A percentile compares a stretch with the other conserved stretches of the same genome.
Evolutionary conservation across 2,888 invertebrate genomes (phyloP).

Genomic region (Volucella inflata): DNA sequence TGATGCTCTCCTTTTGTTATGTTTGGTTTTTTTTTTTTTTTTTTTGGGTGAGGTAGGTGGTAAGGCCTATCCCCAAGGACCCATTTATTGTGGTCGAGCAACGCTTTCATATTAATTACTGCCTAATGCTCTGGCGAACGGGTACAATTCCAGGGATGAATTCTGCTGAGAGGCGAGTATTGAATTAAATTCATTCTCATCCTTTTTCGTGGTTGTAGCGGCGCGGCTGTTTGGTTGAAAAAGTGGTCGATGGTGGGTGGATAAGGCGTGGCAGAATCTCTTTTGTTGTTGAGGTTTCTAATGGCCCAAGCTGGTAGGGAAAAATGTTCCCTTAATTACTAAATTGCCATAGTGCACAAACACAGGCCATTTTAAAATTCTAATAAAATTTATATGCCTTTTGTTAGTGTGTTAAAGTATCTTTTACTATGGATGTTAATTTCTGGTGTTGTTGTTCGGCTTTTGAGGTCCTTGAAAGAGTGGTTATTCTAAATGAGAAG

Average conservation of each 20-base stretch:
- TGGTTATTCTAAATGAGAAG: background rate
- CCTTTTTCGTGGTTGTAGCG: background rate
- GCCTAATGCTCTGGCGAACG: conserved; percentile 66
- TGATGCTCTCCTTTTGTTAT: background rate
- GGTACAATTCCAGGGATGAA: conserved; percentile 39
- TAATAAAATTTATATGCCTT: conserved; percentile 55
- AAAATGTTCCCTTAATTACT: conserved; percentile 69
- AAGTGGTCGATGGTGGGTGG: background rate
- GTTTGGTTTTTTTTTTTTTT: background rate
- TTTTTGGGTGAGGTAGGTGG: conserved; percentile 5
- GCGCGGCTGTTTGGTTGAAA: too few species aligned
- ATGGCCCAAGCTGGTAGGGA: conserved; percentile 46
- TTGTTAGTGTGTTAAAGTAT: conserved; percentile 20
- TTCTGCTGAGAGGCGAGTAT: conserved; percentile 51
- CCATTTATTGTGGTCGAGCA: conserved; percentile 72
- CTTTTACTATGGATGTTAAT: conserved; percentile 14
- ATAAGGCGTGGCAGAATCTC: conserved; percentile 12
- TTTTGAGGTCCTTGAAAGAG: background rate
- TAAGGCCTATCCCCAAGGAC: conserved; percentile 60
- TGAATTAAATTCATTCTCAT: conserved; percentile 60
- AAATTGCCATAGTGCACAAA: conserved; percentile 41
- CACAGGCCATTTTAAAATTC: conserved; percentile 50
- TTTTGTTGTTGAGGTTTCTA: conserved; percentile 30
- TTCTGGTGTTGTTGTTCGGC: background rate
- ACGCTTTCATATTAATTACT: conserved; percentile 73